Evolutionary conservation across 2,888 invertebrate species (phyloP), one percentile per base, ranked within the genome.

Genomic region (Idaea dimidiata): DNA sequence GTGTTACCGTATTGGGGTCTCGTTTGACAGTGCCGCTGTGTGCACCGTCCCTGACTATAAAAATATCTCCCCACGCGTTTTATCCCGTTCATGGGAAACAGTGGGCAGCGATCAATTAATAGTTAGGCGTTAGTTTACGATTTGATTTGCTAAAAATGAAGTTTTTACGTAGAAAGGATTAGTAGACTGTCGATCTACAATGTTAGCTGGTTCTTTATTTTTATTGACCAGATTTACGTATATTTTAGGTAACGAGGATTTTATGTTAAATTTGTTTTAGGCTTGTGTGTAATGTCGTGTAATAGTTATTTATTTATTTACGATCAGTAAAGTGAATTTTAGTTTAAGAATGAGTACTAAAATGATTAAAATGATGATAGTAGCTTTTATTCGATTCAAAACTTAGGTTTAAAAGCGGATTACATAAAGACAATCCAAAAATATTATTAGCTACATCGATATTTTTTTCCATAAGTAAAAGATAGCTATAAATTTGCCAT

Each of bases 21-120:
- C 85, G 90, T 84, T 86, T 88, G 83, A 88, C 91, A 90, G 91
- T 91, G 91, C 86, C 86, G 81, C 78, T 72, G 72, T 81, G 82
- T 81, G 80, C 82, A 82, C 86, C 84, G 80, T 79, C 89, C 88
- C 88, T 87, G 84, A 84, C 83, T 90, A 89, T 88, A 89, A 87
- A 89, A 43, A 88, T 79, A 80, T 83, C 87, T 87, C 91, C 91
- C 90, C 91, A 89, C 89, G 87, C 89, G 77, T 76, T 81, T 77
- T 76, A 77, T 82, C 84, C 86, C 81, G 82, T 65, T 79, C 83
- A 83, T 82, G 86, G 84, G 86, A 84, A 83, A 81, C 77, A 80
- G 78, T 82, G 75, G 80, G 78, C 80, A 78, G 78, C 76, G 79
- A 69, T 76, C 75, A 74, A 71, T 73, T 61, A 59, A 64, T 67